Base-by-base conservation (phyloP, 2,113 vertebrate genomes). In the Leiothrix lutea region DNA sequence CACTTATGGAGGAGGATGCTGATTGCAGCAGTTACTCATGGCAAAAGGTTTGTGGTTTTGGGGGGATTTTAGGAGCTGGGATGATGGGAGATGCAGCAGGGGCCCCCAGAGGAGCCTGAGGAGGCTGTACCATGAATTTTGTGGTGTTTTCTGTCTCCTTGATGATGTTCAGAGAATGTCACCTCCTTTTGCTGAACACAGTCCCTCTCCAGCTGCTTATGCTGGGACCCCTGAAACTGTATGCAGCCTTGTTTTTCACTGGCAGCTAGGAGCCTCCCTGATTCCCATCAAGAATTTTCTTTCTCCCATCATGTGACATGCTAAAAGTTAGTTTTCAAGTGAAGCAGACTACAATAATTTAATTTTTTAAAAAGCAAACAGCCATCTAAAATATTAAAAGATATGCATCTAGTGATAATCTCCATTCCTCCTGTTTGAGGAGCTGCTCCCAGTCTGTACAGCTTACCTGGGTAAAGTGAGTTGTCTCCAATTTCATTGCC, bases 391-490 rank as follows among this genome's bases (percentile, higher is more conserved):
- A 82, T 47, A 82, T 28, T 48, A 13, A 28, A 74, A 44, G 2
- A 54, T 33, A 62, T 21, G 19, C 0, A 47, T 15, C 35, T 40
- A 38, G 24, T 54, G 20, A 77, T 14, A 4, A 60, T 23, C 1
- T 26, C 40, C 28, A 12, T 44, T 42, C 8, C 31, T 64, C 19
- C 2, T 24, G 19, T 75, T 42, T 72, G 66, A 75, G 74, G 14
- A 51, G 20, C 71, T 91, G 65, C 56, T 92, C 44, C 29, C 21
- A 74, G 42, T 25, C 15, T 72, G 65, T 21, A 28, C 24, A 58
- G 15, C 60, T 82, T 96, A 97, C 97, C 94, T 96, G 96, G 58
- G 51, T 95, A 93, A 96, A 96, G 91, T 89, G 75, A 92, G 29
- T 92, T 88, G 78, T 85, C 73, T 79, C 86, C 5, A 29, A 38